Evolutionary conservation across 2,797 vertebrate genomes (phyloP).

Genomic region (Numenius phaeopus): DNA sequence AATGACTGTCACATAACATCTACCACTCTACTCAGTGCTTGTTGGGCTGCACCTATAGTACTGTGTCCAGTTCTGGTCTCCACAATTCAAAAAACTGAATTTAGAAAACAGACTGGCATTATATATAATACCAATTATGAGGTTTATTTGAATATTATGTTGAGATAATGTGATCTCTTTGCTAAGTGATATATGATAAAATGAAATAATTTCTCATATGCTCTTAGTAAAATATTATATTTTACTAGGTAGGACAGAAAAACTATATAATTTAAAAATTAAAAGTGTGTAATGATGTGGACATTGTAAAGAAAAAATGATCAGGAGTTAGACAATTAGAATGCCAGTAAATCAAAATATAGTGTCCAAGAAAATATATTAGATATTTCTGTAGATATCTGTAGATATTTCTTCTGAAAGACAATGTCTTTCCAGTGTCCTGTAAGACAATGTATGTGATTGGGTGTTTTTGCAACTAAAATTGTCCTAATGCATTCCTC

Average conservation of each 20-base stretch:
- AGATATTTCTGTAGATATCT: background rate
- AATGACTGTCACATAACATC: background rate
- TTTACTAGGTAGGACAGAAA: background rate
- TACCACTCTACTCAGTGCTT: background rate
- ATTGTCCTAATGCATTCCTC: background rate
- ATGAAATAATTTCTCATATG: background rate
- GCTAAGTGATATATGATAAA: background rate
- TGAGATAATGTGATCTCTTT: background rate
- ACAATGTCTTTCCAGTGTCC: background rate
- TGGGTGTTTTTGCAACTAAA: background rate
- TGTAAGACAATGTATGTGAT: background rate
- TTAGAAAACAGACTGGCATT: background rate
- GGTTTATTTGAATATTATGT: background rate
- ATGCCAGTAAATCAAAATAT: background rate
- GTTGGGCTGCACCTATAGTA: background rate
- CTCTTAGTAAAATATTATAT: background rate
- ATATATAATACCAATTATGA: background rate
- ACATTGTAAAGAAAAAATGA: background rate
- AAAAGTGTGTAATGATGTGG: background rate
- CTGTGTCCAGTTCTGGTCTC: background rate
- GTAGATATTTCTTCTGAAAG: background rate
- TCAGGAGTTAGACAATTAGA: background rate
- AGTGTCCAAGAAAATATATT: background rate
- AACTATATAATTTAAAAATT: background rate
- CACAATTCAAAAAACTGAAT: background rate